phyloP scores from a whole-genome alignment of 2,113 vertebrate genomes.

The Aythya baeri region DNA sequence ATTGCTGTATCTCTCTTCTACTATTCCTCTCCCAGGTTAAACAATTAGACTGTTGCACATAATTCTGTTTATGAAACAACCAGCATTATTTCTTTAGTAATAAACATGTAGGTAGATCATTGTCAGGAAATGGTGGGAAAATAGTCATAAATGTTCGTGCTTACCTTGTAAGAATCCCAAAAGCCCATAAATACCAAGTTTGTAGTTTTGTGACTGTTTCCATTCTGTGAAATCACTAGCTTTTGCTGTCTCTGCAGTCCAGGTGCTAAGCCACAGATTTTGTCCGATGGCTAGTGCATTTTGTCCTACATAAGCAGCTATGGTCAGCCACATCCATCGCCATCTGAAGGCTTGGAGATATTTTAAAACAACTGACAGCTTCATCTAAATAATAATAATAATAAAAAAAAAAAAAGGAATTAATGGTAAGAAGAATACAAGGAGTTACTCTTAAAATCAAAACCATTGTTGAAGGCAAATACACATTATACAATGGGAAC shows the following conservation, averaged over 20 bases:
- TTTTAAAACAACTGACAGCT: constrained; percentile 57
- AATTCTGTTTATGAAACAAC: not conserved
- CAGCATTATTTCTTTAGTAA: not conserved
- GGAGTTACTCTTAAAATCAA: not conserved
- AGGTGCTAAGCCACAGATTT: constrained; percentile 72
- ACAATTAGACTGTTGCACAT: not conserved
- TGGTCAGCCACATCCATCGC: constrained; percentile 56
- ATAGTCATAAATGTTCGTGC: not conserved
- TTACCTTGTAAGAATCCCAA: constrained; percentile 74
- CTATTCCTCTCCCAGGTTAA: not conserved
- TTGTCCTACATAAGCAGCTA: constrained; percentile 59
- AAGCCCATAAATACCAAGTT: constrained; percentile 65
- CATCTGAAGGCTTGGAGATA: constrained; percentile 70
- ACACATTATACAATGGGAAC: not conserved
- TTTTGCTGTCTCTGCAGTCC: constrained; percentile 68
- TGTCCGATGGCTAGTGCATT: constrained; percentile 67
- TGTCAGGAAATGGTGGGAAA: not conserved
- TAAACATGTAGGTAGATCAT: not conserved
- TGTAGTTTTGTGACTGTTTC: constrained; percentile 65
- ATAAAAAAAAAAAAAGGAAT: not conserved
- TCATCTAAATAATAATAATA: constrained; percentile 38
- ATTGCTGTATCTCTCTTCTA: not conserved
- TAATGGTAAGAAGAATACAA: not conserved
- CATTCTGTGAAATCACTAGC: constrained; percentile 57
- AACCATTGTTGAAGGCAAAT: not conserved